phyloP scores from a whole-genome alignment of 92 coral and sea anemone species.

The Palythoa heliodiscus region DNA sequence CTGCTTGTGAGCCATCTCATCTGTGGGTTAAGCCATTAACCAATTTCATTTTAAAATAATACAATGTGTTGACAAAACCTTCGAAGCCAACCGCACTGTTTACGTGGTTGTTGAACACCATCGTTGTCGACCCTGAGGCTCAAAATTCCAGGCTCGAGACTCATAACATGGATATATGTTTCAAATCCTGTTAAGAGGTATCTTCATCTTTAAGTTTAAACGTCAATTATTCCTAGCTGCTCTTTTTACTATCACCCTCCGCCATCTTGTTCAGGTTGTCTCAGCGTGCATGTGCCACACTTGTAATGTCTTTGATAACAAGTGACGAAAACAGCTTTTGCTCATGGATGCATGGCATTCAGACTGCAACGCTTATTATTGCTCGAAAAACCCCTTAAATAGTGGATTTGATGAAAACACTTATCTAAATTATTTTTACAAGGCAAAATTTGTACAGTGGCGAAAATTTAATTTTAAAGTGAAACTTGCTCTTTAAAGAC shows the following conservation, averaged over 20 bases:
- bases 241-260: not conserved
- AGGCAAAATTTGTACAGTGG: constrained; percentile 7
- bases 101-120: too few species aligned
- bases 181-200: not conserved
- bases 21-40: too few species aligned
- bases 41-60: too few species aligned
- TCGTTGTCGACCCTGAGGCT: constrained; percentile 7
- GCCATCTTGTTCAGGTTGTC: not conserved
- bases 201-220: constrained; percentile 2
- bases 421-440: not conserved
- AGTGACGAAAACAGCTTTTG: constrained; percentile 11
- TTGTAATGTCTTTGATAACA: not conserved
- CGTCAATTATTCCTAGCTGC: not conserved
- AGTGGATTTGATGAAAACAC: constrained; percentile 5
- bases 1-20: too few species aligned
- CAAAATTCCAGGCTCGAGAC: constrained; percentile 5
- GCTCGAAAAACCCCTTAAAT: constrained; percentile 7
- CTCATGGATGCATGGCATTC: constrained; percentile 17
- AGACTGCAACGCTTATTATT: constrained; percentile 1
- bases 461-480: not conserved
- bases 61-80: too few species aligned
- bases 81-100: too few species aligned
- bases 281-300: constrained; percentile 9
- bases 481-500: constrained; percentile 15
- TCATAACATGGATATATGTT: not conserved